These are phyloP conservation scores for Ephydatia muelleri DNA, from an alignment of 37 sponge, comb jelly and placozoan species.

Conservation along the genomic window DNA sequence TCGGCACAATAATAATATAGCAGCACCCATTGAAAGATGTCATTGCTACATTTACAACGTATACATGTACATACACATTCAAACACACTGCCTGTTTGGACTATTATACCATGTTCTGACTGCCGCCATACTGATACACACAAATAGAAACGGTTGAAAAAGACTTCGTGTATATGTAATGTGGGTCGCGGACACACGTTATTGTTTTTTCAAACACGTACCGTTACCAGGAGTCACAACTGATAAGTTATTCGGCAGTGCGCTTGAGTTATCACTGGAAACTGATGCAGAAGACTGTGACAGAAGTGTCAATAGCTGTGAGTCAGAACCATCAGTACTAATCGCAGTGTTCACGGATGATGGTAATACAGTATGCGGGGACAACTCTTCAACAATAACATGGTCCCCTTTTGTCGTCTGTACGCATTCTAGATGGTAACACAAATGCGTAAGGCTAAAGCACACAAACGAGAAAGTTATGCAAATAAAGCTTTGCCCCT, in stretches of 20 bases:
- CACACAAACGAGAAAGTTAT: too few relatives aligned
- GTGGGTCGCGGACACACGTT: too few relatives aligned
- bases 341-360: not conserved
- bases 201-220: not conserved
- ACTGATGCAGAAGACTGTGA: not conserved
- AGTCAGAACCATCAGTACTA: not conserved
- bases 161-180: too few relatives aligned
- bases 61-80: slow-evolving; percentile 11
- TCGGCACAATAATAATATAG: not conserved
- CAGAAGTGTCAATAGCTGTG: not conserved
- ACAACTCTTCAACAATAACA: not conserved
- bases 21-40: not conserved
- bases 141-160: too few relatives aligned
- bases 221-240: not conserved
- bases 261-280: not conserved
- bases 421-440: not conserved
- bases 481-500: too few relatives aligned
- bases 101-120: too few relatives aligned
- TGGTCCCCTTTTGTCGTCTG: not conserved
- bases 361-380: not conserved
- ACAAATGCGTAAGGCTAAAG: not conserved
- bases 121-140: too few relatives aligned
- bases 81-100: slow-evolving; percentile 6
- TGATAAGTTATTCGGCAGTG: not conserved
- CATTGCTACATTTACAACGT: not conserved